These are phyloP conservation scores for Baryphthengus martii DNA, from an alignment of 2,113 vertebrate genomes.

Conservation along the genomic window DNA sequence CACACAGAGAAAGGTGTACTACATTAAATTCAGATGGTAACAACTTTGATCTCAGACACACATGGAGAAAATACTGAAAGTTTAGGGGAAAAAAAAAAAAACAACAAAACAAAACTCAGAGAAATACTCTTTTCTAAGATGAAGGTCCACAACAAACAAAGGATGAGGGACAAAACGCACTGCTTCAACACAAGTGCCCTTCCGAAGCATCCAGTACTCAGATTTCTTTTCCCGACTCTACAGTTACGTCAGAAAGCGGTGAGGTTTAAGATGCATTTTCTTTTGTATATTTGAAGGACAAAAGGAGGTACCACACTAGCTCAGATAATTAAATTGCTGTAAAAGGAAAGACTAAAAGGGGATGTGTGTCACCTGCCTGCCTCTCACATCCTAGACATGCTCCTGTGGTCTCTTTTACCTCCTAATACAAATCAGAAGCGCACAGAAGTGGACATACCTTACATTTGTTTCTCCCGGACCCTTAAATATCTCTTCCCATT, in stretches of 20 bases:
- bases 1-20: not conserved
- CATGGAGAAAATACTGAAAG: not conserved
- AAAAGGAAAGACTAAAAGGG: not conserved
- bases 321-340: not conserved
- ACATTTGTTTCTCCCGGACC: rapidly evolving
- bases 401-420: not conserved
- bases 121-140: not conserved
- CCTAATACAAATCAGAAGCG: not conserved
- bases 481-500: not conserved
- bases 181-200: not conserved
- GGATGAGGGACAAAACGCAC: not conserved
- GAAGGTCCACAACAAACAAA: not conserved
- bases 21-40: constrained; percentile 15
- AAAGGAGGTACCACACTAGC: not conserved
- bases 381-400: not conserved
- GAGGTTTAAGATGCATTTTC: not conserved
- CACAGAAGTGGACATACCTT: not conserved
- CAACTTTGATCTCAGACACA: constrained; percentile 2
- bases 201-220: not conserved
- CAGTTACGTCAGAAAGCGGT: not conserved
- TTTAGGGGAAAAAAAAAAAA: no score
- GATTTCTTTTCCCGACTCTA: not conserved
- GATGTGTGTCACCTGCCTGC: not conserved
- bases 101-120: not conserved
- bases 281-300: not conserved